phyloP scores from a whole-genome alignment of 37 sponge, comb jelly and placozoan species.

The Geodia barretti region DNA sequence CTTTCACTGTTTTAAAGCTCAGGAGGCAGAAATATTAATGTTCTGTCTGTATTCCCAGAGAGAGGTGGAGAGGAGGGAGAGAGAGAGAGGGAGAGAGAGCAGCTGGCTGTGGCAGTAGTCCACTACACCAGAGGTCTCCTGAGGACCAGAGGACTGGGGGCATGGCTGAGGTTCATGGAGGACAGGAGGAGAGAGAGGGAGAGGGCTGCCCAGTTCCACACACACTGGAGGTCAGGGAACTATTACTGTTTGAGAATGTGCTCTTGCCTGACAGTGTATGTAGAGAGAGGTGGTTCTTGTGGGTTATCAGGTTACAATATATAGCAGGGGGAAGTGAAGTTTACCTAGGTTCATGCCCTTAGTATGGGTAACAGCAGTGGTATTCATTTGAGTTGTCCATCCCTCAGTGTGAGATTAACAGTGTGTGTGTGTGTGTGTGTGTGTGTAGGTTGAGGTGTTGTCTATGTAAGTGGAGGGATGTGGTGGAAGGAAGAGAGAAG shows the following conservation, averaged over 20 bases:
- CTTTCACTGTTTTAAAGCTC: no score
- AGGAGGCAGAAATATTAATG: not conserved
- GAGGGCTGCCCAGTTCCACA: constrained; percentile 12
- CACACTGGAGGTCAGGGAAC: not conserved
- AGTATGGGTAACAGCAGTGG: no score
- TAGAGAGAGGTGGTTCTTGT: not conserved
- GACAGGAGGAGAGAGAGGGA: not conserved
- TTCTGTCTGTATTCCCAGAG: constrained; percentile 14
- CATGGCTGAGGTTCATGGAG: constrained; percentile 51
- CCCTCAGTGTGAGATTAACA: no score
- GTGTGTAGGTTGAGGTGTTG: not conserved
- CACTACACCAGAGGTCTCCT: constrained; percentile 33
- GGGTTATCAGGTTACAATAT: not conserved
- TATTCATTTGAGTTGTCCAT: no score
- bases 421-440: not conserved
- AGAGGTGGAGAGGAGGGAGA: constrained; percentile 36
- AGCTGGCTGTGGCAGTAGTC: constrained; percentile 8
- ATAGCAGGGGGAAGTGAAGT: not conserved
- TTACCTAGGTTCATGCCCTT: no score
- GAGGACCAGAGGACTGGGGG: constrained; percentile 18
- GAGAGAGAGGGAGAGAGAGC: constrained; percentile 14
- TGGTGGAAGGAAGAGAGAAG: constrained; percentile 5
- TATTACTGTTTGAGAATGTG: no score
- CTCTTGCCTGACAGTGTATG: no score
- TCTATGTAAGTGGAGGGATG: not conserved